Evolutionary conservation across 2,113 vertebrate genomes (phyloP), one percentile per base, ranked within the genome.

Genomic region (Embiotoca jacksoni): DNA sequence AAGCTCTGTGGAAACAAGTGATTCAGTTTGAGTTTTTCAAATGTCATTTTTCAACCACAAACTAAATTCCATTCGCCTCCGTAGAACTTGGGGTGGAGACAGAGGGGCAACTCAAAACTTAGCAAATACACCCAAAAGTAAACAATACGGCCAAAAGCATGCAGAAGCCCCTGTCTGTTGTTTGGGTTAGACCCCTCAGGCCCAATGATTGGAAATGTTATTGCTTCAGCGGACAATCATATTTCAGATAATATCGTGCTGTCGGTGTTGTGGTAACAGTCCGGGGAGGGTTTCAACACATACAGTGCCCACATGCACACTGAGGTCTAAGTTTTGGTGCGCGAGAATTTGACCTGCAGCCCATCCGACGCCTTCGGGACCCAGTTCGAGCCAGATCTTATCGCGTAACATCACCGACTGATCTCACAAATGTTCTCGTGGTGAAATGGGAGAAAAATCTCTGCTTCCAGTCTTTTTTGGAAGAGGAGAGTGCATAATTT

Each of bases 1-100:
- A 3, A 61, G 16, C 35, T 72, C 65, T 71, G 37, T 56, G 68
- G 52, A 83, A 82, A 72, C 49, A 59, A 33, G 6, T 54, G 58
- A 54, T 6, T 30, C 30, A 30, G n/a, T 66, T 39, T n/a, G 11
- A 65, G 41, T 59, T 78, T 54, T 69, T 58, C 31, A 52, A 41
- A 72, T 44, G 41, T 56, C 14, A 41, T 46, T 72, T 75, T 64
- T 57, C 35, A 68, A 71, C 14, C 35, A 35, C 60, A 6, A 58
- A 52, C 1, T 32, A 35, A 59, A 74, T 47, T 75, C 14, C 23
- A 32, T 32, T 78, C 0, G 2, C 52, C 49, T 54, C 41, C 5
- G 5, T 9, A 46, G 44, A 53, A 37, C 7, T 23, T 3, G 30
- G 11, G 44, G 5, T 59, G 30, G 72, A 63, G 6, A 46, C 4